Evolutionary conservation across 2,113 vertebrate genomes (phyloP).

Genomic region (Rhinichthys klamathensis): DNA sequence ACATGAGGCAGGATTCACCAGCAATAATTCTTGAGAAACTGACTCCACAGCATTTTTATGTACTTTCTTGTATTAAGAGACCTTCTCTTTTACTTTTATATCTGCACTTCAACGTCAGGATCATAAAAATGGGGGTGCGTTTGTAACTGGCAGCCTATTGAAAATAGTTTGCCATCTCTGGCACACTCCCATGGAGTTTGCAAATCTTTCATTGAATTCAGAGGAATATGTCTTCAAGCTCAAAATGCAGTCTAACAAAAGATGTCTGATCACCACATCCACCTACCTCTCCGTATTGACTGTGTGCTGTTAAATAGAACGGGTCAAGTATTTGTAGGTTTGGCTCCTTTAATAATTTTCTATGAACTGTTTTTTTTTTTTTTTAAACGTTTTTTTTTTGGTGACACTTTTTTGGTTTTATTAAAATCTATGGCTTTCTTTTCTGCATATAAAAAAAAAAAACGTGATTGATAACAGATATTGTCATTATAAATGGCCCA

Average conservation of each 20-base stretch:
- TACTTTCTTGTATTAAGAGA: constrained; percentile 26
- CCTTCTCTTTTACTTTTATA: constrained; percentile 39
- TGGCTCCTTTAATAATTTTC: constrained; percentile 24
- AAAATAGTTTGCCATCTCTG: constrained; percentile 12
- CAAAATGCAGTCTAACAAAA: constrained; percentile 24
- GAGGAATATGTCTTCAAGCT: constrained; percentile 1
- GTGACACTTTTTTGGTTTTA: constrained; percentile 36
- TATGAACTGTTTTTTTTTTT: constrained; percentile 19
- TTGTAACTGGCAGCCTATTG: constrained; percentile 13
- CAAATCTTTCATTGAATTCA: not conserved
- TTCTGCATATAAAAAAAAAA: not conserved
- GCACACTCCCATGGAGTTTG: constrained; percentile 43
- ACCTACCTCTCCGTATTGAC: constrained; percentile 36
- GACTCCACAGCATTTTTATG: constrained; percentile 38
- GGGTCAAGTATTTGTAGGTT: constrained; percentile 29
- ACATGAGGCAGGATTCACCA: constrained; percentile 43
- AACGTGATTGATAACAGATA: not conserved
- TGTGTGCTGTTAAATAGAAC: constrained; percentile 20
- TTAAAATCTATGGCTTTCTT: constrained; percentile 12
- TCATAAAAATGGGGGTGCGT: not conserved
- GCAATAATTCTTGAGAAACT: constrained; percentile 39
- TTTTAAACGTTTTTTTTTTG: constrained; percentile 12
- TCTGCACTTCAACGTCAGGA: not conserved
- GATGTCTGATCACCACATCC: constrained; percentile 27
- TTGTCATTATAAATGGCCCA: not conserved